Conservation (phyloP, 2,113 vertebrate genomes). For the Tragulus kanchil region DNA sequence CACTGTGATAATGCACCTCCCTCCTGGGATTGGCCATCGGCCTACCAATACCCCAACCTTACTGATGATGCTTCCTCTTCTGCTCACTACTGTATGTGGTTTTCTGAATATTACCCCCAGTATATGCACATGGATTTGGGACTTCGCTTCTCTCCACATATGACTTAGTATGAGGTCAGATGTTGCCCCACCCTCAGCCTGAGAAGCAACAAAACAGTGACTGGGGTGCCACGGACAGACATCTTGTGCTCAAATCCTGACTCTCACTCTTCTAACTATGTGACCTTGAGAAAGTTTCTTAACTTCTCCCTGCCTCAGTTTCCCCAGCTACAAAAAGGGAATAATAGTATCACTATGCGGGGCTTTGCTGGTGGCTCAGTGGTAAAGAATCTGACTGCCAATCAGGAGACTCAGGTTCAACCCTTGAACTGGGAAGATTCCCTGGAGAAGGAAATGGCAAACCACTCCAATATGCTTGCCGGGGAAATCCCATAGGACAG, state of each 20-base stretch:
- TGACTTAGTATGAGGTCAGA: not conserved
- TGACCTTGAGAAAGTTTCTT: not conserved
- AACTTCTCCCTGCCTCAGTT: not conserved
- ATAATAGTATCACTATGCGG: constrained; percentile 4
- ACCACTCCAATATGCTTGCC: not conserved
- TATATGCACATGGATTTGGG: not conserved
- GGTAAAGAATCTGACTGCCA: not conserved
- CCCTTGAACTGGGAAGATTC: not conserved
- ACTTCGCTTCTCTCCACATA: not conserved
- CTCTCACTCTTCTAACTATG: not conserved
- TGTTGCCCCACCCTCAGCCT: not conserved
- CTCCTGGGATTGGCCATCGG: not conserved
- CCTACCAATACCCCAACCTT: not conserved
- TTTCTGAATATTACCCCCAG: not conserved
- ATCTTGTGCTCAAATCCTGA: not conserved
- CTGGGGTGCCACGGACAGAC: not conserved
- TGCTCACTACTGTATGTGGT: not conserved
- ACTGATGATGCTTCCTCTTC: not conserved
- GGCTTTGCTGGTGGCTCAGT: not conserved
- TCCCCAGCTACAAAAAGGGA: not conserved
- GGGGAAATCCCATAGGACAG: not conserved
- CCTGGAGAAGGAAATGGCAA: not conserved
- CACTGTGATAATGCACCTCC: not conserved
- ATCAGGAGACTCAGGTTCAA: not conserved
- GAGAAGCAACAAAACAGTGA: not conserved